These are phyloP conservation scores for Drosophila merina DNA, from an alignment of 2,888 invertebrate genomes.

Conservation along the genomic window DNA sequence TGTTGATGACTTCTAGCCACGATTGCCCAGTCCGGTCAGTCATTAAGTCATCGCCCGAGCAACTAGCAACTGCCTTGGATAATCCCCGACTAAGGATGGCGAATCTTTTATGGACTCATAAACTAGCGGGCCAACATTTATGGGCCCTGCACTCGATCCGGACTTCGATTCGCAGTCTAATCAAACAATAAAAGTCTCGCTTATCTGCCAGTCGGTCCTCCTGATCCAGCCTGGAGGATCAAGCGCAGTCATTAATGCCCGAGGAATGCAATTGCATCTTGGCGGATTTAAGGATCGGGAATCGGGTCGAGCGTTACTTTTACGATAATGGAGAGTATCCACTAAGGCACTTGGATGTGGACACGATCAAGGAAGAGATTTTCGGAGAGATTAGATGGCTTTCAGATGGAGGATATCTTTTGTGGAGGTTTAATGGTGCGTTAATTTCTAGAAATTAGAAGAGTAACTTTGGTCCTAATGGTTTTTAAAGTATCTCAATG, in stretches of 20 bases:
- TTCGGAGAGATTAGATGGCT: slow-evolving; percentile 3
- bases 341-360: not conserved
- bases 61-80: slow-evolving; percentile 13
- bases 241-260: slow-evolving; percentile 25
- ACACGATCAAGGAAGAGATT: slow-evolving; percentile 2
- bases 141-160: slow-evolving; percentile 9
- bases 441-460: not conserved
- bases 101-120: slow-evolving; percentile 45
- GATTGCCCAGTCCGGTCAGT: slow-evolving; percentile 37
- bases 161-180: slow-evolving; percentile 22
- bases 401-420: slow-evolving; percentile 7
- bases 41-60: slow-evolving; percentile 45
- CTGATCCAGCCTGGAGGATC: not conserved
- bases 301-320: slow-evolving; percentile 38
- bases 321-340: slow-evolving; percentile 13
- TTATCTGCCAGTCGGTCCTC: slow-evolving; percentile 14
- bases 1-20: slow-evolving; percentile 24
- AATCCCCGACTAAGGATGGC: slow-evolving; percentile 29
- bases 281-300: slow-evolving; percentile 4
- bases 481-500: not conserved
- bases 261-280: slow-evolving; percentile 38
- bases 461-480: not conserved
- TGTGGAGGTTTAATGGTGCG: not conserved
- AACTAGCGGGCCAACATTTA: slow-evolving; percentile 40
- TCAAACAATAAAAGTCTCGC: slow-evolving; percentile 37